phyloP scores from a whole-genome alignment of 1,140 invertebrate genomes.

The Drosophila watanabei region DNA sequence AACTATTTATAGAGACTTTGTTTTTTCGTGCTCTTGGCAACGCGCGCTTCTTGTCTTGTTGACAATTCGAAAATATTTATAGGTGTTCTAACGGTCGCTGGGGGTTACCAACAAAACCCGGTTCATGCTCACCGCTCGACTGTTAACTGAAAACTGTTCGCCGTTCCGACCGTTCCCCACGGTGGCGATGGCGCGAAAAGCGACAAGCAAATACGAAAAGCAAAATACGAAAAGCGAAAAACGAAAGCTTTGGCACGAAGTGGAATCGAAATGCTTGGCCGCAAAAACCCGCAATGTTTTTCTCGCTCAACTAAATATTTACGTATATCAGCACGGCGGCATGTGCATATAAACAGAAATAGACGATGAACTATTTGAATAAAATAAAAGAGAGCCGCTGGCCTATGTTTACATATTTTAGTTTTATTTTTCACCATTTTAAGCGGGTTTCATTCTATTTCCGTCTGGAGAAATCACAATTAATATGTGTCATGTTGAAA shows the following conservation, averaged over 20 bases:
- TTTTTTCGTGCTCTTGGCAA: slow-evolving; percentile 42
- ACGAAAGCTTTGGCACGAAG: slow-evolving; percentile 34
- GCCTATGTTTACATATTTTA: slow-evolving; percentile 14
- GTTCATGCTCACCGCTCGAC: slow-evolving; percentile 70
- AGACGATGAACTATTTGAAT: slow-evolving; percentile 49
- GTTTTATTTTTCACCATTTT: slow-evolving; percentile 3
- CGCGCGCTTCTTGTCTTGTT: slow-evolving; percentile 58
- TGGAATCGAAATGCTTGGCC: slow-evolving; percentile 53
- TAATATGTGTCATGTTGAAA: neutral
- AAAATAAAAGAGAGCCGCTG: slow-evolving; percentile 20
- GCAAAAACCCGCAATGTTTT: slow-evolving; percentile 38
- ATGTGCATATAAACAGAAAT: slow-evolving; percentile 21
- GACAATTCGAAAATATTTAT: slow-evolving; percentile 63
- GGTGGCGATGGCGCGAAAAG: slow-evolving; percentile 61
- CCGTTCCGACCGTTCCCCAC: slow-evolving; percentile 26
- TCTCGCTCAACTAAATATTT: slow-evolving; percentile 18
- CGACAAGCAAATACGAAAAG: slow-evolving; percentile 43
- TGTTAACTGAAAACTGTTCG: slow-evolving; percentile 65
- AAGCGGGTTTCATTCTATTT: neutral
- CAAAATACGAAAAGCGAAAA: slow-evolving; percentile 25
- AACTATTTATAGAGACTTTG: slow-evolving; percentile 15
- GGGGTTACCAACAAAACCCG: slow-evolving; percentile 54
- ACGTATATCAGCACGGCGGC: slow-evolving; percentile 19
- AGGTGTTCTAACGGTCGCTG: slow-evolving; percentile 63
- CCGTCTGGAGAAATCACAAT: neutral